Evolutionary conservation across 2,888 invertebrate species (phyloP), one percentile per base, ranked within the genome.

Genomic region (Metacarcinus magister): DNA sequence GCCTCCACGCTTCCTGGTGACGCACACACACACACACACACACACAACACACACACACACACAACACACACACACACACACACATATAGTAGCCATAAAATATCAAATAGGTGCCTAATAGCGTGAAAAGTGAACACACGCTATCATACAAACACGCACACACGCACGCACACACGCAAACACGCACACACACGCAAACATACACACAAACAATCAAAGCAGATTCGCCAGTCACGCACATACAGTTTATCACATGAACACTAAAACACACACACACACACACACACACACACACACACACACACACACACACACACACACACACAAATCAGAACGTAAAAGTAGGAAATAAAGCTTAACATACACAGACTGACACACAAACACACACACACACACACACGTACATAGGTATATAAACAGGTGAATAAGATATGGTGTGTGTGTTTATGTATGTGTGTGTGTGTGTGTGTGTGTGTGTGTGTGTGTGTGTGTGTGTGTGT

Each of bases 401-500:
- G 32, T 32, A 82, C 13, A 2, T 13, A 28, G 8, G 32, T 10
- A 32, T 32, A 5, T 32, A 67, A 67, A 23, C n/a, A 23, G 19
- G 67, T 67, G 67, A 23, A 23, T 67, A 23, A 23, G 67, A 23
- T 19, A 23, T 19, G 8, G 82, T 82, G 82, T 82, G 32, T 82
- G 32, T 82, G 82, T 82, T 8, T 82, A 32, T 82, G 32, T 82
- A 32, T 82, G 32, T 82, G 32, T 32, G 82, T 82, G 82, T 82
- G 82, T 82, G 82, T 82, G 82, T 82, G 82, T 82, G 82, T 82
- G 82, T 82, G 82, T 82, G 82, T 82, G 82, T 82, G 82, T 82
- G 82, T 82, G 67, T 32, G 82, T 82, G 82, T 82, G 32, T 82
- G 32, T 82, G 82, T 82, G 28, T 75, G 75, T 75, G 28, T 75